These are phyloP conservation scores for Agrochola lychnidis DNA, from an alignment of 2,888 invertebrate genomes.

Conservation along the genomic window DNA sequence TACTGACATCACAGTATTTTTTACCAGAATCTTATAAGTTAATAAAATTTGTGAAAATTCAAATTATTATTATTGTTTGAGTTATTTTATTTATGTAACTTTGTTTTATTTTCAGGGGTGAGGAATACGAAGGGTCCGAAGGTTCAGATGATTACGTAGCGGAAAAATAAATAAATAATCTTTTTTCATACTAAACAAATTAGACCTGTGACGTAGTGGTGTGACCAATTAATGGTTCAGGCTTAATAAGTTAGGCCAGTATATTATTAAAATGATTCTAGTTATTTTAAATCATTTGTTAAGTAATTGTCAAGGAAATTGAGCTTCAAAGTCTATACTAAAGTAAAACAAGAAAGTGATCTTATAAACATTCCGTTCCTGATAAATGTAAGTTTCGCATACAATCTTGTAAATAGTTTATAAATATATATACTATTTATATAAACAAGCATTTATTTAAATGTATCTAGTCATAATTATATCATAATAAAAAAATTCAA, in stretches of 20 bases:
- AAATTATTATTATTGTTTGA: background rate
- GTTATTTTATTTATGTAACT: background rate
- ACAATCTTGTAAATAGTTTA: background rate
- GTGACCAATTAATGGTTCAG: background rate
- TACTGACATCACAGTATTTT: background rate
- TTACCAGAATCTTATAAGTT: background rate
- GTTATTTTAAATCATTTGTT: slow-evolving; percentile 3
- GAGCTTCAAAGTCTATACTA: background rate
- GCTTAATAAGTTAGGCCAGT: background rate
- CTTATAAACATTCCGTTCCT: background rate
- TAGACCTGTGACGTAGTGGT: background rate
- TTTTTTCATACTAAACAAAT: background rate
- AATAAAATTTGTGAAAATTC: background rate
- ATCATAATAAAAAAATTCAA: background rate
- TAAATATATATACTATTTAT: background rate
- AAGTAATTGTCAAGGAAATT: background rate
- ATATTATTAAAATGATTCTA: background rate
- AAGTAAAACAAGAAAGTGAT: background rate
- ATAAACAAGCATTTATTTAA: background rate
- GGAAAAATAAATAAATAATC: background rate
- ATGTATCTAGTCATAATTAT: slow-evolving; percentile 1
- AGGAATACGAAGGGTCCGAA: background rate
- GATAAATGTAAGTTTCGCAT: background rate
- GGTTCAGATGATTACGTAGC: background rate
- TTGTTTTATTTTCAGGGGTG: slow-evolving; percentile 11